A percentile compares a stretch with the other conserved stretches of the same genome.
Evolutionary conservation across 2,797 vertebrate genomes (phyloP).

Genomic region (Alauda arvensis): DNA sequence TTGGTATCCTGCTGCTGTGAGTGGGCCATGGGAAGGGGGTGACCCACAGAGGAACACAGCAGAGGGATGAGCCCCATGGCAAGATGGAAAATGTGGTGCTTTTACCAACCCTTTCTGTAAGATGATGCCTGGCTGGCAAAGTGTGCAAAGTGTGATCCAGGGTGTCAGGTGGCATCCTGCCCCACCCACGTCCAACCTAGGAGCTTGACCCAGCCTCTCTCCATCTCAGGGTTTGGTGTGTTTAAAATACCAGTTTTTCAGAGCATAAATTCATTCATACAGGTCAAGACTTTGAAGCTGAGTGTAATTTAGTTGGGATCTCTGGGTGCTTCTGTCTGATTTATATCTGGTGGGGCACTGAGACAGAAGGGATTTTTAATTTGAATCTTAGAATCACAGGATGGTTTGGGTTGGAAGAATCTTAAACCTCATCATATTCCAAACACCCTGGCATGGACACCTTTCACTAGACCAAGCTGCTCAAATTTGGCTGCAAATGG

Average conservation of each 20-base stretch:
- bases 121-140: not conserved
- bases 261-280: not conserved
- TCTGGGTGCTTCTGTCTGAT: not conserved
- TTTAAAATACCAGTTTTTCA: not conserved
- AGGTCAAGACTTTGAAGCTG: not conserved
- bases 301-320: not conserved
- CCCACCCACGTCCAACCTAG: no score
- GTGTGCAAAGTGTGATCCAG: not conserved
- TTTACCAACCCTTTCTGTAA: rapidly evolving
- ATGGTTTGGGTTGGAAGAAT: not conserved
- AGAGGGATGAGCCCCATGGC: rapidly evolving
- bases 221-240: not conserved
- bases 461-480: not conserved
- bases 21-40: rapidly evolving
- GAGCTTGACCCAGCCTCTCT: not conserved
- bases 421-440: rapidly evolving
- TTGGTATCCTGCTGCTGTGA: rapidly evolving
- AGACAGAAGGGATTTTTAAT: not conserved
- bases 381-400: no score
- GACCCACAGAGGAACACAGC: not conserved
- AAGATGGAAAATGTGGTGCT: rapidly evolving
- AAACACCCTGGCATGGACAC: not conserved
- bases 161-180: not conserved
- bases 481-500: not conserved
- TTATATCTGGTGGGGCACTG: not conserved